Evolutionary conservation across 2,797 vertebrate genomes (phyloP).

Genomic region (Alcedo atthis): DNA sequence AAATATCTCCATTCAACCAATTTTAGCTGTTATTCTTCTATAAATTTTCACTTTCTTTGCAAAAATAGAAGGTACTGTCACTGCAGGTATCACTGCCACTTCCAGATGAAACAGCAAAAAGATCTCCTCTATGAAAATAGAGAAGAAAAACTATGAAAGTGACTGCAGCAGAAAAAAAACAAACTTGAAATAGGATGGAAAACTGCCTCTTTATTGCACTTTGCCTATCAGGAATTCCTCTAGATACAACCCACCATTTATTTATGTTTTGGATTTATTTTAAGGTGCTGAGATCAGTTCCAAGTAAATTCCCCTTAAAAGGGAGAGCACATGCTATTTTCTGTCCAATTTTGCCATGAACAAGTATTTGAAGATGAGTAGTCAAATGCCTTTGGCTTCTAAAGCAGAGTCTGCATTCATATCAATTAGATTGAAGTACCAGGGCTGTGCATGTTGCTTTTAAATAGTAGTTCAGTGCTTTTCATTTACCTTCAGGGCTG

Average conservation of each 20-base stretch:
- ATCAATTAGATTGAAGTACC: not conserved
- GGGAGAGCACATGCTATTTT: not conserved
- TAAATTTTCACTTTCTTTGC: not conserved
- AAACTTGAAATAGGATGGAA: not conserved
- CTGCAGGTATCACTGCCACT: not conserved
- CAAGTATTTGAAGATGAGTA: not conserved
- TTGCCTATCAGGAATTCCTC: not conserved
- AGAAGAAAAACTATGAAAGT: not conserved
- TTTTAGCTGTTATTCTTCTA: not conserved
- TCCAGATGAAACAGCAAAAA: conserved; percentile 7
- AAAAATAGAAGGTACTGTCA: not conserved
- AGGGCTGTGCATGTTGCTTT: not conserved
- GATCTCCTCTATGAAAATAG: not conserved
- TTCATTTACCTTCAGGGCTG: not conserved
- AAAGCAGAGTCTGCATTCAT: not conserved
- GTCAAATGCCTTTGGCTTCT: not conserved
- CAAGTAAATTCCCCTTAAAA: conserved; percentile 11
- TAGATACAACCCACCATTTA: conserved; percentile 11
- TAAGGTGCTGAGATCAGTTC: conserved; percentile 15
- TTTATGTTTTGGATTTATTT: conserved; percentile 30
- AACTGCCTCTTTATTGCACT: not conserved
- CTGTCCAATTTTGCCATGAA: not conserved
- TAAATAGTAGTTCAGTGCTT: not conserved
- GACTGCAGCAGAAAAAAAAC: not conserved
- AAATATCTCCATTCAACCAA: not conserved